A percentile compares a stretch with the other conserved stretches of the same genome.
These are phyloP conservation scores for Micromussa lordhowensis DNA, from an alignment of 92 coral and sea anemone genomes.

Conservation along the genomic window DNA sequence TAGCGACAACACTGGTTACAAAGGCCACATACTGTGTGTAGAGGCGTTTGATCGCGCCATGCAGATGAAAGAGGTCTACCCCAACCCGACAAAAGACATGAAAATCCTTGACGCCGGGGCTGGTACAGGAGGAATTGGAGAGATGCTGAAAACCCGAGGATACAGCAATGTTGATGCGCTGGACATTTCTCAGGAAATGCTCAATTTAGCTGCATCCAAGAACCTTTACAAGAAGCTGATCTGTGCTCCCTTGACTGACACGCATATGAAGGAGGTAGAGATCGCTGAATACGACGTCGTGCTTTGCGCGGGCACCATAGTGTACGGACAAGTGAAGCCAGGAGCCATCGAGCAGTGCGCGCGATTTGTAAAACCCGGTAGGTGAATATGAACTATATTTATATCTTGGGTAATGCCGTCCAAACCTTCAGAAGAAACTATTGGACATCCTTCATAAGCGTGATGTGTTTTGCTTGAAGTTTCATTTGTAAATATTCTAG, in stretches of 20 bases:
- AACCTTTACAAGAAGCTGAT: constrained; percentile 57
- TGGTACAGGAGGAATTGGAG: constrained; percentile 72
- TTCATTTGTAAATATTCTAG: too few relatives aligned
- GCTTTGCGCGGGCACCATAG: constrained; percentile 54
- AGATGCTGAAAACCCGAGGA: constrained; percentile 62
- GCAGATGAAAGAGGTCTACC: constrained; percentile 9
- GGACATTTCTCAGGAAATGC: constrained; percentile 75
- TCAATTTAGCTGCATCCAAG: constrained; percentile 51
- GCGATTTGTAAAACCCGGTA: constrained; percentile 72
- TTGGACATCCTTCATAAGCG: too few relatives aligned
- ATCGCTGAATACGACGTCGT: constrained; percentile 62
- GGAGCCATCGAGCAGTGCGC: constrained; percentile 55
- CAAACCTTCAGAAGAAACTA: not conserved
- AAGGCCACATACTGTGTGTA: constrained; percentile 44
- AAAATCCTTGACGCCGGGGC: constrained; percentile 75
- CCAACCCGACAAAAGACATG: constrained; percentile 13
- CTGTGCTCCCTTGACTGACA: constrained; percentile 66
- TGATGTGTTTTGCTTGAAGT: too few relatives aligned
- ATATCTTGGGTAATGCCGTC: not conserved
- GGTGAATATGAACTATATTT: not conserved
- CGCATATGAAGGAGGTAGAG: constrained; percentile 50
- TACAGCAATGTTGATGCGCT: constrained; percentile 70
- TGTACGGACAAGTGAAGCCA: constrained; percentile 64
- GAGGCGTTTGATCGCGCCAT: constrained; percentile 41
- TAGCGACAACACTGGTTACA: constrained; percentile 39